Conservation (phyloP, 2,113 vertebrate species). For the Semnornis frantzii region DNA sequence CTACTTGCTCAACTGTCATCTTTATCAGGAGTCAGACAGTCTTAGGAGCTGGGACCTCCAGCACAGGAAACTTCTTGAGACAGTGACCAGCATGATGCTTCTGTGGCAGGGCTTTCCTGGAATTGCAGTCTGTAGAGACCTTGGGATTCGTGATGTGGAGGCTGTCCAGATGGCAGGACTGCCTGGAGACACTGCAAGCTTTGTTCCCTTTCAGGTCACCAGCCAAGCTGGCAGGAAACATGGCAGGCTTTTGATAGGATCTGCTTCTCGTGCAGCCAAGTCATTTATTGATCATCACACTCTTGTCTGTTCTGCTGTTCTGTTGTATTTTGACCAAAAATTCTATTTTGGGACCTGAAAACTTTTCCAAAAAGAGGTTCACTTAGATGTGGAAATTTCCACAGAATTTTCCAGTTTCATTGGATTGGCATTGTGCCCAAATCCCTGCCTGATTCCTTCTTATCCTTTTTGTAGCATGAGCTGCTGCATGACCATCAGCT, state of each 20-base stretch:
- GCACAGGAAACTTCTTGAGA: conserved; percentile 1
- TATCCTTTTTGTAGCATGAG: background rate
- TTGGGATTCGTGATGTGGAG: conserved; percentile 48
- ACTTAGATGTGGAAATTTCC: background rate
- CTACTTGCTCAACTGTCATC: background rate
- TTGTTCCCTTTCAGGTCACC: conserved; percentile 37
- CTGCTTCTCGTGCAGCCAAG: conserved; percentile 10
- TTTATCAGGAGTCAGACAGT: background rate
- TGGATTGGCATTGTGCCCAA: background rate
- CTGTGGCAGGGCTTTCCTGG: conserved; percentile 15
- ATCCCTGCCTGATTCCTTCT: background rate
- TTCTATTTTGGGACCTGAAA: background rate
- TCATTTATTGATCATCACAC: background rate
- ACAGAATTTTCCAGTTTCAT: accelerated
- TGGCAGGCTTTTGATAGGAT: conserved; percentile 9
- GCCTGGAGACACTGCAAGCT: conserved; percentile 47
- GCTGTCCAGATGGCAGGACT: conserved; percentile 44
- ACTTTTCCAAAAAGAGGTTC: background rate
- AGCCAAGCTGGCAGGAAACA: conserved; percentile 47
- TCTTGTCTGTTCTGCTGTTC: background rate
- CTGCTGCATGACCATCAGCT: background rate
- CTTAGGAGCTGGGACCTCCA: background rate
- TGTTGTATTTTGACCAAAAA: background rate
- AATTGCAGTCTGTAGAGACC: background rate
- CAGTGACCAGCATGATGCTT: background rate